Base-by-base conservation (phyloP, 2,888 invertebrate genomes). In the Cremastinae sp. region DNA sequence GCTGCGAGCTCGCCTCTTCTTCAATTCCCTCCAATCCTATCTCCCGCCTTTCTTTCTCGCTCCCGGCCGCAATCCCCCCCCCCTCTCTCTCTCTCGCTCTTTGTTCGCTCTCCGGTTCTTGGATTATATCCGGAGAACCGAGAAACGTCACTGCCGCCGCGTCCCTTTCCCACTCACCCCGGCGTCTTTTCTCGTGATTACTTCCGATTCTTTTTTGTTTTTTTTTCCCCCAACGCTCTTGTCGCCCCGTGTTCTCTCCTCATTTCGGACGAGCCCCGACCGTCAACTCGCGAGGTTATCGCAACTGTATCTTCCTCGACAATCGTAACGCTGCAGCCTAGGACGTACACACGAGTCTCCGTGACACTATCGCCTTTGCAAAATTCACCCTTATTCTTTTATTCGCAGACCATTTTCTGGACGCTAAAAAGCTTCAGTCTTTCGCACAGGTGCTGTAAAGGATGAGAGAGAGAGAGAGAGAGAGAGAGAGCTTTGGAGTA, bases 161-260 rank as follows among this genome's bases (percentile, higher is more conserved):
- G 66, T 74, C 54, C 59, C 49, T 70, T 62, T 77, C 65, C 78
- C 73, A 72, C 75, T 79, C 81, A 82, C 83, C 82, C 82, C 83
- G 85, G 85, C 80, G 62, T 78, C 70, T 87, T 28, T 28, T 87
- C 83, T 84, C 83, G 75, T 86, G 85, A 88, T 88, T 88, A 88
- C 88, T 87, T 86, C 82, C 86, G 83, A 87, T 86, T 84, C 85
- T 84, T 73, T 66, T 54, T 41, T 34, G 10, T 9, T 28, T 61
- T 36, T 20, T 51, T 36, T 14, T 53, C 86, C 86, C 85, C 82
- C 85, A 82, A 86, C 85, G 34, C 38, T 18, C 16, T 56, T 10
- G 45, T 41, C 85, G 84, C 85, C 83, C 69, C 54, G 34, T 84
- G 85, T 59, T 22, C 10, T 45, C 41, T 34, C 47, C 16, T 12